A percentile compares a stretch with the other conserved stretches of the same genome.
Evolutionary conservation across 2,113 vertebrate species (phyloP).

Genomic region (Passer domesticus): DNA sequence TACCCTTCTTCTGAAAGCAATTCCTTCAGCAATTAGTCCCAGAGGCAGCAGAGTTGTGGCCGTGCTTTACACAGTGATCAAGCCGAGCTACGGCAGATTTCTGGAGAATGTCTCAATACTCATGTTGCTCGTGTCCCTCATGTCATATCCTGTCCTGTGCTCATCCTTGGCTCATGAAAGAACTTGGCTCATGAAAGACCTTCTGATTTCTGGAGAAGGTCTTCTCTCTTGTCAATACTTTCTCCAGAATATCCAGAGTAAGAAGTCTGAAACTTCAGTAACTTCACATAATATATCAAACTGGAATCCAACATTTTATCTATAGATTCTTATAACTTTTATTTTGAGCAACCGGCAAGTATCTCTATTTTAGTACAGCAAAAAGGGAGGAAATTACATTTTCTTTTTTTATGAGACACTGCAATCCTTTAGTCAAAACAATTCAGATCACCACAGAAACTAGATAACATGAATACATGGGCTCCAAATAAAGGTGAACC

Average conservation of each 20-base stretch:
- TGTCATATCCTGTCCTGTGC: accelerated
- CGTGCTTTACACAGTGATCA: not conserved
- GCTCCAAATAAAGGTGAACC: not conserved
- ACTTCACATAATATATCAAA: not conserved
- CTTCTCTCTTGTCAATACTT: not conserved
- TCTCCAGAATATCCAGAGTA: not conserved
- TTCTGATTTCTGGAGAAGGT: not conserved
- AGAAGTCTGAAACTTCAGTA: not conserved
- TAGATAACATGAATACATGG: not conserved
- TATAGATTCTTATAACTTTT: not conserved
- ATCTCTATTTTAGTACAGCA: not conserved
- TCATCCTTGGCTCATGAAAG: not conserved
- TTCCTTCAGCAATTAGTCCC: not conserved
- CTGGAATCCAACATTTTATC: not conserved
- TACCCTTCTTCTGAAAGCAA: not conserved
- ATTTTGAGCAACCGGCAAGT: not conserved
- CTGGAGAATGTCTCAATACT: not conserved
- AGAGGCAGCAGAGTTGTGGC: not conserved
- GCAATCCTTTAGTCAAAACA: not conserved
- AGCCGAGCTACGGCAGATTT: not conserved
- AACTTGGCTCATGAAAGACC: not conserved
- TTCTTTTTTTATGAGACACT: not conserved
- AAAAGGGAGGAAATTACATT: not conserved
- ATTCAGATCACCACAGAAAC: not conserved
- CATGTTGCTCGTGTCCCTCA: not conserved